Conservation (phyloP, 2,888 invertebrate genomes). For the Callyntrura guangdongensis region DNA sequence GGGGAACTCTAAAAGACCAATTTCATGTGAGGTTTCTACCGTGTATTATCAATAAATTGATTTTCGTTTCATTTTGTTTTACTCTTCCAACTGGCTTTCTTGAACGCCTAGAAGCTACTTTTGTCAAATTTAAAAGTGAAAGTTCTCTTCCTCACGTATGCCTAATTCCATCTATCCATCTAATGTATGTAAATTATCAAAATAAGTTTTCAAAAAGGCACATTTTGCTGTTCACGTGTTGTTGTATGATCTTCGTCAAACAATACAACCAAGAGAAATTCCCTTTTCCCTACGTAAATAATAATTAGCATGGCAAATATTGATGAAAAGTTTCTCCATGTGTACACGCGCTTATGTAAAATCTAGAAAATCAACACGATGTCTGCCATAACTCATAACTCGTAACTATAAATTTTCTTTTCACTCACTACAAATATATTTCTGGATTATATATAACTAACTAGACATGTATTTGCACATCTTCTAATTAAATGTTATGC, state of each 20-base stretch:
- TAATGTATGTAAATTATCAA: not conserved
- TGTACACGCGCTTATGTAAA: not conserved
- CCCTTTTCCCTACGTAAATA: constrained; percentile 5
- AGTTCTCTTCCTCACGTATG: too few relatives aligned
- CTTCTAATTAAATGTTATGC: not conserved
- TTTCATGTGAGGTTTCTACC: too few relatives aligned
- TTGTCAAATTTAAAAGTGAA: not conserved
- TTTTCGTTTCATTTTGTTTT: too few relatives aligned
- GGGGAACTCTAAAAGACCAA: too few relatives aligned
- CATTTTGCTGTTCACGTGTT: constrained; percentile 21
- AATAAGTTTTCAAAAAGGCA: not conserved
- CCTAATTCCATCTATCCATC: not conserved
- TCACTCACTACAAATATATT: too few relatives aligned
- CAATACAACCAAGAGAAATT: not conserved
- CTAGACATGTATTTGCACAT: not conserved
- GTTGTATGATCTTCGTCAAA: constrained; percentile 42
- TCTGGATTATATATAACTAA: too few relatives aligned
- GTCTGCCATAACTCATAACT: not conserved
- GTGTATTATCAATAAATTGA: too few relatives aligned
- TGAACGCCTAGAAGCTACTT: not conserved
- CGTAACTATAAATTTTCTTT: too few relatives aligned
- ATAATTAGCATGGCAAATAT: constrained; percentile 48
- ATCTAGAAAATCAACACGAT: constrained; percentile 20
- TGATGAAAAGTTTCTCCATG: not conserved
- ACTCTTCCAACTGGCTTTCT: too few relatives aligned